A percentile compares a stretch with the other conserved stretches of the same genome.
phyloP scores from a whole-genome alignment of 2,888 invertebrate species.

The Zhuqinia jingwanae region DNA sequence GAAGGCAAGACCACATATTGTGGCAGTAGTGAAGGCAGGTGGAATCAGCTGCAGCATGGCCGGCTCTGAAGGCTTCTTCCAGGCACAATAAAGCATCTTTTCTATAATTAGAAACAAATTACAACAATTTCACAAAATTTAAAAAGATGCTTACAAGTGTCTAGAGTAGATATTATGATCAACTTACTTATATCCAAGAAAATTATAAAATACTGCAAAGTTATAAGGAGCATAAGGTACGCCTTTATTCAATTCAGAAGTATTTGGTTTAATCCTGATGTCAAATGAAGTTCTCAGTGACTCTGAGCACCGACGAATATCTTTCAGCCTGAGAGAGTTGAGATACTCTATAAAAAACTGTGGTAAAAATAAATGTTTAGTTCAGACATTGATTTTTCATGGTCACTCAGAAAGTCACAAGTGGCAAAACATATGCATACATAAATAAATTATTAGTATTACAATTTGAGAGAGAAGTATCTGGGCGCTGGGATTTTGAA shows the following conservation, averaged over 20 bases:
- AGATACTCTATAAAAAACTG: constrained; percentile 95
- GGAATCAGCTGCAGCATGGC: constrained; percentile 76
- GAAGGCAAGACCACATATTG: constrained; percentile 76
- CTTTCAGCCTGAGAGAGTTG: constrained; percentile 92
- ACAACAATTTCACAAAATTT: no score
- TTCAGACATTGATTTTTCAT: no score
- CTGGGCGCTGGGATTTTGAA: constrained; percentile 75
- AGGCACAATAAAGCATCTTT: constrained; percentile 75
- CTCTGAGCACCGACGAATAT: constrained; percentile 81
- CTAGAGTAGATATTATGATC: constrained; percentile 1
- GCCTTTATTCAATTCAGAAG: constrained; percentile 76
- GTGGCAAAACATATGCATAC: no score
- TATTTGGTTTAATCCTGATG: constrained; percentile 75
- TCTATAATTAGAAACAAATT: no score
- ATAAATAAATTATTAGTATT: not conserved
- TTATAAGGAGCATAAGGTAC: constrained; percentile 78
- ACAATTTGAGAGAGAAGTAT: constrained; percentile 74
- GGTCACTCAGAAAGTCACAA: no score
- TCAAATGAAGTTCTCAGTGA: constrained; percentile 77
- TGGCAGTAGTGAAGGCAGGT: constrained; percentile 77
- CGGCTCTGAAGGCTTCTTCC: constrained; percentile 77
- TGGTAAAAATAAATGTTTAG: constrained; percentile 80
- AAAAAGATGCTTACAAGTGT: no score
- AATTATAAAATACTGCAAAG: constrained; percentile 76
- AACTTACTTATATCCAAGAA: constrained; percentile 75